These are phyloP conservation scores for Coryphaenoides rupestris DNA, from an alignment of 2,113 vertebrate genomes.

Conservation along the genomic window DNA sequence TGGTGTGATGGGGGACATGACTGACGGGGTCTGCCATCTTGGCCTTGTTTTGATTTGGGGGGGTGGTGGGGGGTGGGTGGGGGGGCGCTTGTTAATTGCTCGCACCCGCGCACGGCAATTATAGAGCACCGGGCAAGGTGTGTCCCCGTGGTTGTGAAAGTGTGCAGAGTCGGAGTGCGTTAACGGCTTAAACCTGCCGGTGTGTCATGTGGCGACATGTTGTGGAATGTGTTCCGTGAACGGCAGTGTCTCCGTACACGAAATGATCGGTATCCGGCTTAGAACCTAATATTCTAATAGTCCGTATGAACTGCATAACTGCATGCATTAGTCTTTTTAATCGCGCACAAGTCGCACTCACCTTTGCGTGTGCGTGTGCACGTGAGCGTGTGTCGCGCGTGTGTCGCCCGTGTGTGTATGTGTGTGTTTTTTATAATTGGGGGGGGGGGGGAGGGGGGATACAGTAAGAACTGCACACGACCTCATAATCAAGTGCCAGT, in stretches of 20 bases:
- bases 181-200: constrained; percentile 20
- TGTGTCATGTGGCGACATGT: constrained; percentile 68
- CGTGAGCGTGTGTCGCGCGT: not conserved
- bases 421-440: not conserved
- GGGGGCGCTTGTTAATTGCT: too few species aligned
- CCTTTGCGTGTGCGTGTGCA: not conserved
- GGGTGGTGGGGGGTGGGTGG: too few species aligned
- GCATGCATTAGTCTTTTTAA: not conserved
- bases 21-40: too few species aligned
- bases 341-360: not conserved
- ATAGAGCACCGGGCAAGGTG: too few species aligned
- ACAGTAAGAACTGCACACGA: not conserved
- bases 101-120: too few species aligned
- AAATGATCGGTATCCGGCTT: not conserved
- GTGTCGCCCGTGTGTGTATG: not conserved
- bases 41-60: too few species aligned
- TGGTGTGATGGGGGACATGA: too few species aligned
- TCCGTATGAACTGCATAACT: not conserved
- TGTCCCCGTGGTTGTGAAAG: too few species aligned
- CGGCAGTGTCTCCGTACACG: not conserved
- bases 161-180: too few species aligned
- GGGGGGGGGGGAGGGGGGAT: too few species aligned
- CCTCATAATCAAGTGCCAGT: constrained; percentile 22
- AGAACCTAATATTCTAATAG: not conserved
- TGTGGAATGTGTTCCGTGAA: constrained; percentile 57